Evolutionary conservation across 2,113 vertebrate genomes (phyloP), one percentile per base, ranked within the genome.

Genomic region (Microcebus ravelobensis): DNA sequence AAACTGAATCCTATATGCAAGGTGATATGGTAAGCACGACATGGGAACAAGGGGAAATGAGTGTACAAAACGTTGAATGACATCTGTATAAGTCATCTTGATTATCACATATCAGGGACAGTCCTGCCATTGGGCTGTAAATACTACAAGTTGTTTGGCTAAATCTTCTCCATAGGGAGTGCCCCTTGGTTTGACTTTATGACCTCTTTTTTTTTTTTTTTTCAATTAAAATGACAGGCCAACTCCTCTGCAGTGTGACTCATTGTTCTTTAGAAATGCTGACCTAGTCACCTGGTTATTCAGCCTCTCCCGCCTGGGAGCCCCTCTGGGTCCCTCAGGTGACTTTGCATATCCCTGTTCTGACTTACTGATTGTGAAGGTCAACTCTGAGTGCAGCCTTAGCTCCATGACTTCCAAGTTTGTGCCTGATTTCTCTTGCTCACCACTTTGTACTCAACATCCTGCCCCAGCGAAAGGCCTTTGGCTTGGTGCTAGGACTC

Each of bases 151-250:
- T 50, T 61, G 6, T 48, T 84, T 42, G 57, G 34, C 36, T 61
- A 17, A 23, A 29, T 91, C 68, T 79, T 71, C 45, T 77, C 6
- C 39, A 29, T 2, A 36, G 25, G 21, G 7, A 65, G 10, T 81
- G 7, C 67, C 15, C 45, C 31, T 89, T 36, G 9, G 36, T 82
- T 87, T 94, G 76, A 45, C 57, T 67, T 61, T 65, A 2, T 76
- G 21, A 79, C 17, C 29, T 63, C 79, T 9, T 68, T 74, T 89
- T 94, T 80, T 87, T 94, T 80, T 87, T 80, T 94, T 80, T 87
- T 80, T 52, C 50, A 57, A 10, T 39, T 80, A 67, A 91, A 45
- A 15, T 1, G 4, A 6, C 65, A 42, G 48, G 23, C 34, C 0
- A 50, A 11, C n/a, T 87, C 25, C 13, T n/a, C 7, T 57, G 48